These are phyloP conservation scores for Lapara coniferarum DNA, from an alignment of 2,888 invertebrate species.

Conservation along the genomic window DNA sequence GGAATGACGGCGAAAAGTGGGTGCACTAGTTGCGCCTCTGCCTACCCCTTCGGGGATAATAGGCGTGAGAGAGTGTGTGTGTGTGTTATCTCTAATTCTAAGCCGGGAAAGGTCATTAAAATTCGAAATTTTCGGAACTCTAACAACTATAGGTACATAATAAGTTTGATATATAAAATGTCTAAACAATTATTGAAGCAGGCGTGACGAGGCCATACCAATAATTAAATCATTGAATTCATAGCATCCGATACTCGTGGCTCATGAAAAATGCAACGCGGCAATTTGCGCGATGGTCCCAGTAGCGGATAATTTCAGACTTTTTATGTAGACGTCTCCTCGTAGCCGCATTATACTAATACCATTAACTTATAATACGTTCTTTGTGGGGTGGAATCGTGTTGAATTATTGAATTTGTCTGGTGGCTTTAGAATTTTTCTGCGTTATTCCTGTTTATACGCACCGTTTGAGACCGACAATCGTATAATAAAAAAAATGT, in stretches of 20 bases:
- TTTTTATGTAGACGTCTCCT: slow-evolving; percentile 46
- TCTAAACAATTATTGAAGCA: slow-evolving; percentile 21
- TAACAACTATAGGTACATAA: neutral
- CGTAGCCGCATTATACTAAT: slow-evolving; percentile 44
- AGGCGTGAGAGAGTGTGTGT: too few species aligned
- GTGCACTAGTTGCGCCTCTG: too few species aligned
- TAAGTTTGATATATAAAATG: neutral
- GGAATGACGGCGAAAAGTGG: too few species aligned
- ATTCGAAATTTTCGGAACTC: too few species aligned
- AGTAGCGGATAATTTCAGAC: slow-evolving; percentile 55
- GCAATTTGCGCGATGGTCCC: slow-evolving; percentile 70
- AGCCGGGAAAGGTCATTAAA: too few species aligned
- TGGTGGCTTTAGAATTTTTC: too few species aligned
- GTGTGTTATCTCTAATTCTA: too few species aligned
- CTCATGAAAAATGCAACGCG: slow-evolving; percentile 80
- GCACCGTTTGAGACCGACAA: too few species aligned
- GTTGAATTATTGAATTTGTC: neutral
- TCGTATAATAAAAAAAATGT: too few species aligned
- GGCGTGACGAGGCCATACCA: slow-evolving; percentile 55
- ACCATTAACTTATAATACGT: slow-evolving; percentile 28
- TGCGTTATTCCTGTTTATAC: too few species aligned
- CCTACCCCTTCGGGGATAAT: too few species aligned
- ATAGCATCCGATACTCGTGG: slow-evolving; percentile 63
- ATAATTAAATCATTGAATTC: slow-evolving; percentile 81
- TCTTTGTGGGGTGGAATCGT: slow-evolving; percentile 6